These are phyloP conservation scores for Cyclina sinensis DNA, from an alignment of 1,140 invertebrate species.

Conservation along the genomic window DNA sequence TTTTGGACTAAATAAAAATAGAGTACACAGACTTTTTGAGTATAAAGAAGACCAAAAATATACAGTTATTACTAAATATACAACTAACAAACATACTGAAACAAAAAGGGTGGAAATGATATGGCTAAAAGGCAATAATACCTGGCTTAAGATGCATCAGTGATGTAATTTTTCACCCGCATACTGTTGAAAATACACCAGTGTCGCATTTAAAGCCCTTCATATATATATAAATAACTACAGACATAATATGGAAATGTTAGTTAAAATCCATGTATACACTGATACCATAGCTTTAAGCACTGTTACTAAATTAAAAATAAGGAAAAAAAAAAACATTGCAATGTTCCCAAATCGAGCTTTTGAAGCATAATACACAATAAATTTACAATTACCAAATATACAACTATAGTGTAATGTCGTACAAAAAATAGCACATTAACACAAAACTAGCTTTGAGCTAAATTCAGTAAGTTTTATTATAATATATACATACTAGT, in stretches of 20 bases:
- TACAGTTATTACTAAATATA: slow-evolving; percentile 39
- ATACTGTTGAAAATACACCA: background rate
- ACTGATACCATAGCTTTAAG: slow-evolving; percentile 6
- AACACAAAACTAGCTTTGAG: slow-evolving; percentile 48
- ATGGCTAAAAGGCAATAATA: slow-evolving; percentile 36
- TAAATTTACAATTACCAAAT: slow-evolving; percentile 30
- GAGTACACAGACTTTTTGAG: background rate
- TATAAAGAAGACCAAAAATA: slow-evolving; percentile 13
- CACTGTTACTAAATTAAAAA: slow-evolving; percentile 38
- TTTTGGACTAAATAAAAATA: slow-evolving; percentile 29
- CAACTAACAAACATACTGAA: background rate
- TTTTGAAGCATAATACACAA: slow-evolving; percentile 40
- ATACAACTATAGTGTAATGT: slow-evolving; percentile 8
- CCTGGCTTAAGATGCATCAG: background rate
- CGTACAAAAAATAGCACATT: slow-evolving; percentile 29
- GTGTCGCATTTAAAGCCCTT: background rate
- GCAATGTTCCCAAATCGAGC: slow-evolving; percentile 10
- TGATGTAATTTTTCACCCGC: background rate
- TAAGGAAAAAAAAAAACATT: slow-evolving; percentile 1
- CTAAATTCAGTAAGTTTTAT: slow-evolving; percentile 19
- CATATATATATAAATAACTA: slow-evolving; percentile 25
- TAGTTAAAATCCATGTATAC: background rate
- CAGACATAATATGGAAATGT: slow-evolving; percentile 19
- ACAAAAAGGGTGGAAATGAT: slow-evolving; percentile 9
- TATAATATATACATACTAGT: slow-evolving; percentile 23